Evolutionary conservation across 2,113 vertebrate species (phyloP).

Genomic region (Hyaena hyaena): DNA sequence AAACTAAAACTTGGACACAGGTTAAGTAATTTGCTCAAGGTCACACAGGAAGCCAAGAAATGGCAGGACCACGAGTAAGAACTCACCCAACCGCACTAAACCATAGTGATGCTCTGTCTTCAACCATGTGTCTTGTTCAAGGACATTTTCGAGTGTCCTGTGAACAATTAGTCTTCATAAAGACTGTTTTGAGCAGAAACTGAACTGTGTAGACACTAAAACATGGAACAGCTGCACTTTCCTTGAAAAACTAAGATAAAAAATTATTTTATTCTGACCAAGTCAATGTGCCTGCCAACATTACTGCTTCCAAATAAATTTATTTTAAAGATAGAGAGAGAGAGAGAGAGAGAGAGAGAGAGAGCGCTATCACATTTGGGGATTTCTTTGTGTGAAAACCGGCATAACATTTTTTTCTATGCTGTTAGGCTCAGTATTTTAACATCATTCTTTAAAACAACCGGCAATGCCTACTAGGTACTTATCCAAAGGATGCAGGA

Average conservation of each 20-base stretch:
- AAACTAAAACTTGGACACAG: conserved; percentile 20
- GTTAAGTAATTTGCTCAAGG: neutral
- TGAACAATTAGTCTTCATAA: neutral
- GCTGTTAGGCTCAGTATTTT: conserved; percentile 74
- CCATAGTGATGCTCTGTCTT: neutral
- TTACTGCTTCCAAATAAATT: conserved; percentile 11
- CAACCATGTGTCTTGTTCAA: neutral
- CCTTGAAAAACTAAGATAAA: neutral
- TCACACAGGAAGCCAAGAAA: neutral
- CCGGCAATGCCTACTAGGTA: neutral
- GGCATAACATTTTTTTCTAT: conserved; percentile 56
- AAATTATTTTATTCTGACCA: neutral
- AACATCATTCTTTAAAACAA: conserved; percentile 75
- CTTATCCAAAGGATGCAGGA: too few species aligned
- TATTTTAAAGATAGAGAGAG: neutral
- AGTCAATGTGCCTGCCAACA: neutral
- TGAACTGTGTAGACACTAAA: neutral
- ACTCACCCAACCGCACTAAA: neutral
- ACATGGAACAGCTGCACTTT: neutral
- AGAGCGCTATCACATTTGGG: neutral
- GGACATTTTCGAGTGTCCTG: neutral
- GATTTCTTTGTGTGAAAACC: conserved; percentile 55
- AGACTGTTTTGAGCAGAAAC: neutral
- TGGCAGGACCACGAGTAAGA: neutral
- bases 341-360: neutral